Percentiles rank a stretch among this genome's conserved stretches.
Evolutionary conservation across 2,888 invertebrate genomes (phyloP).

Genomic region (Coleophora flavipennella): DNA sequence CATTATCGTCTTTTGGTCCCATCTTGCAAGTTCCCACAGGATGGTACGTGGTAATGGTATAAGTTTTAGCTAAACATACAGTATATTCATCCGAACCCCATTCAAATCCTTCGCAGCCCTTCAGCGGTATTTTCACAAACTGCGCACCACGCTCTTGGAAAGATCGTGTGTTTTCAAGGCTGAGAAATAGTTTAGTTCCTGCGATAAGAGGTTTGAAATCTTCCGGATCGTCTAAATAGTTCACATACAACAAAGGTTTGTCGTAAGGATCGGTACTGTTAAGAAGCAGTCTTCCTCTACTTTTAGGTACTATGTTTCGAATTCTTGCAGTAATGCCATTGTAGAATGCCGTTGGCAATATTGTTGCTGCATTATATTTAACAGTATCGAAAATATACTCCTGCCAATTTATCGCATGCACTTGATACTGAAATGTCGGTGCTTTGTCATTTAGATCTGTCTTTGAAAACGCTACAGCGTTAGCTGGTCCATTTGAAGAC

Average conservation of each 20-base stretch:
- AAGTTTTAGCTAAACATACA: constrained; percentile 73
- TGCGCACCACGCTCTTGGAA: constrained; percentile 70
- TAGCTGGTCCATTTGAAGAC: constrained; percentile 65
- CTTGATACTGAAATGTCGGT: too few species aligned
- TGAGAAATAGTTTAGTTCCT: constrained; percentile 71
- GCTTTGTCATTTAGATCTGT: too few species aligned
- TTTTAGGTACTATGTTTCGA: constrained; percentile 65
- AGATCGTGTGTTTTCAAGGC: constrained; percentile 68
- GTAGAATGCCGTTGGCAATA: too few species aligned
- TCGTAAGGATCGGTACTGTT: constrained; percentile 78
- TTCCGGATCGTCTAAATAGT: constrained; percentile 70
- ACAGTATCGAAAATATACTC: too few species aligned
- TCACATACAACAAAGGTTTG: constrained; percentile 78
- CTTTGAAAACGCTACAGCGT: constrained; percentile 69
- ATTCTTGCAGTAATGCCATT: too few species aligned
- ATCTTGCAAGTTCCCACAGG: constrained; percentile 50
- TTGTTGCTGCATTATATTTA: too few species aligned
- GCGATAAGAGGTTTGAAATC: constrained; percentile 74
- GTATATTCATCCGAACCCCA: constrained; percentile 77
- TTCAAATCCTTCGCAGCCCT: constrained; percentile 64
- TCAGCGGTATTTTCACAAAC: constrained; percentile 64
- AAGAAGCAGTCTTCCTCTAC: constrained; percentile 73
- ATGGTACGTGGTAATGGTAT: constrained; percentile 66
- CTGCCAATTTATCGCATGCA: too few species aligned
- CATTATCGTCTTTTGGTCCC: constrained; percentile 69